A percentile compares a stretch with the other conserved stretches of the same genome.
Evolutionary conservation across 2,797 vertebrate species (phyloP).

Genomic region (Sylvilagus floridanus): DNA sequence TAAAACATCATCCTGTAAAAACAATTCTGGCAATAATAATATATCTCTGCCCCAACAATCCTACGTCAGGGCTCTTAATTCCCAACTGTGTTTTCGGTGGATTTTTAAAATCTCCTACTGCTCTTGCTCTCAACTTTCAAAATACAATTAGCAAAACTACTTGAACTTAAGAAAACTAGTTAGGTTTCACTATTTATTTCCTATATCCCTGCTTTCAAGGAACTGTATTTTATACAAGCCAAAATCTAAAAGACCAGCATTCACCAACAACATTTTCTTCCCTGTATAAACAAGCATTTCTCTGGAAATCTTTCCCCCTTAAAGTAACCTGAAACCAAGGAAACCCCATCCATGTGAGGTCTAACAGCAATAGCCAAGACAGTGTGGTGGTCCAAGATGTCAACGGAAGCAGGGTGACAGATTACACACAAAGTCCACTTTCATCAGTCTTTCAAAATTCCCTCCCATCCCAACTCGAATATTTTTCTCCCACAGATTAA

Average conservation of each 20-base stretch:
- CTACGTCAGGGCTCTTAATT: neutral
- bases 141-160: neutral
- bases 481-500: neutral
- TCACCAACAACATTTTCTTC: neutral
- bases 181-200: neutral
- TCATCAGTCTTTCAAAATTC: neutral
- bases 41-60: neutral
- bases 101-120: neutral
- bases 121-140: neutral
- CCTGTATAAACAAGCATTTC: neutral
- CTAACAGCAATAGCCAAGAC: neutral
- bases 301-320: neutral
- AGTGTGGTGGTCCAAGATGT: neutral
- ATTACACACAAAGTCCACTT: neutral
- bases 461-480: neutral
- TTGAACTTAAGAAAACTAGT: neutral
- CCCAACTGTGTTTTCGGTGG: neutral
- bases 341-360: neutral
- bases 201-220: neutral
- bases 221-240: neutral
- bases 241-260: neutral
- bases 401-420: neutral
- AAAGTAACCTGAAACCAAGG: neutral
- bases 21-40: neutral
- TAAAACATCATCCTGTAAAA: constrained; percentile 10